A percentile compares a stretch with the other conserved stretches of the same genome.
phyloP scores from a whole-genome alignment of 2,797 vertebrate genomes.

The Limosa lapponica region DNA sequence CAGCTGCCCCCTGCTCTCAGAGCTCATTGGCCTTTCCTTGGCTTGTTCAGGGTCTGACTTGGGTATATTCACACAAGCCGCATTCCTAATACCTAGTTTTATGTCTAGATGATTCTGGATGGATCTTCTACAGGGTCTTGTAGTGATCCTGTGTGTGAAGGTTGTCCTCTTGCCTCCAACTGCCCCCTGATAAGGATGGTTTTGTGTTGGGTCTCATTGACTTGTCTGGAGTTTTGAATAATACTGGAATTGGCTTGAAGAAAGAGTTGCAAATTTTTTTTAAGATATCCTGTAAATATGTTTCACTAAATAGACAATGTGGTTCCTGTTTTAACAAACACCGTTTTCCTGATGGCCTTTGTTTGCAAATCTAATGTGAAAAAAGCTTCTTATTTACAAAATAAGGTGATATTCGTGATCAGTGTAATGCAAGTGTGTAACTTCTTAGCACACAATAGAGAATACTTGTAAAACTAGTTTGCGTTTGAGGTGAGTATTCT shows the following conservation, averaged over 20 bases:
- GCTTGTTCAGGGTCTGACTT: background rate
- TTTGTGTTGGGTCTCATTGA: background rate
- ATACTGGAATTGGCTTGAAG: background rate
- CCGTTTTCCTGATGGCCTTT: background rate
- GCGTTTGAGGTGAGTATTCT: background rate
- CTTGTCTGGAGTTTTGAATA: background rate
- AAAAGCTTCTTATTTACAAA: background rate
- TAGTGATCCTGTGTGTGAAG: background rate
- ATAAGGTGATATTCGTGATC: background rate
- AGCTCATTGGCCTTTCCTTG: accelerated
- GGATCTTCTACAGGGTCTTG: background rate
- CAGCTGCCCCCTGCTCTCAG: background rate
- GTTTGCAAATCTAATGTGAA: background rate
- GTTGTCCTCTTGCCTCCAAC: background rate
- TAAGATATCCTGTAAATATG: background rate
- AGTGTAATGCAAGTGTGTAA: background rate
- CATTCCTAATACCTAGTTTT: accelerated
- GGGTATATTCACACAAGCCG: accelerated
- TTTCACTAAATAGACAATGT: background rate
- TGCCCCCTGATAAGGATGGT: accelerated
- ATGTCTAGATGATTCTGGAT: background rate
- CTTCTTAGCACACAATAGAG: background rate
- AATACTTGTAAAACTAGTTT: background rate
- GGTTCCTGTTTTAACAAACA: background rate
- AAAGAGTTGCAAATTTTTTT: background rate